A percentile compares a stretch with the other conserved stretches of the same genome.
Evolutionary conservation across 30 jellyfish, hydroid and myxozoan genomes (phyloP).

Genomic region (Euphysa ruthae): DNA sequence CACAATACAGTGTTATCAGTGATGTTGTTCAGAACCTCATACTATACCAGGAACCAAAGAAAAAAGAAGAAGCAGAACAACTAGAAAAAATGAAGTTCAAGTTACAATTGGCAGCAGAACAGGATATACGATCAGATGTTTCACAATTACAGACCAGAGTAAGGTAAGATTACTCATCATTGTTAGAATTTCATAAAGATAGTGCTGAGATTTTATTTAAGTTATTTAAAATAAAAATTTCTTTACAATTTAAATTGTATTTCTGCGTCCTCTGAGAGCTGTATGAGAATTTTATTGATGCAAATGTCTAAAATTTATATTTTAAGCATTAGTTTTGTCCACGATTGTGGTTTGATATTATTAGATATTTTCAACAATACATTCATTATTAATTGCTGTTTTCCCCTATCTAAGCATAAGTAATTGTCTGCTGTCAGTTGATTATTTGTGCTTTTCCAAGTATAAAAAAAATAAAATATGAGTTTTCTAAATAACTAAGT

Average conservation of each 20-base stretch:
- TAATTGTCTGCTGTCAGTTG: too few species aligned
- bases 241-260: background rate
- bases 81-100: slow-evolving; percentile 79
- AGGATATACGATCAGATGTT: slow-evolving; percentile 64
- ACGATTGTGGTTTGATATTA: too few species aligned
- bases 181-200: too few species aligned
- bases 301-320: too few species aligned
- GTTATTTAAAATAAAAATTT: background rate
- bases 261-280: background rate
- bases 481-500: too few species aligned
- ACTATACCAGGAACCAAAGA: slow-evolving; percentile 82
- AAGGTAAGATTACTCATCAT: slow-evolving; percentile 38
- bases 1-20: slow-evolving; percentile 70
- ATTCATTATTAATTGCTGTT: too few species aligned
- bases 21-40: slow-evolving; percentile 76
- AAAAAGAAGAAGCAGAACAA: slow-evolving; percentile 65
- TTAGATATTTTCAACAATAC: too few species aligned
- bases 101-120: slow-evolving; percentile 70
- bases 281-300: too few species aligned
- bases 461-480: background rate
- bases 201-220: background rate
- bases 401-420: too few species aligned
- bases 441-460: too few species aligned
- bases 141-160: slow-evolving; percentile 68
- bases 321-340: too few species aligned